Percentiles rank a stretch among this genome's conserved stretches.
Evolutionary conservation across 1,140 invertebrate genomes (phyloP).

Genomic region (Heliconius hewitsoni): DNA sequence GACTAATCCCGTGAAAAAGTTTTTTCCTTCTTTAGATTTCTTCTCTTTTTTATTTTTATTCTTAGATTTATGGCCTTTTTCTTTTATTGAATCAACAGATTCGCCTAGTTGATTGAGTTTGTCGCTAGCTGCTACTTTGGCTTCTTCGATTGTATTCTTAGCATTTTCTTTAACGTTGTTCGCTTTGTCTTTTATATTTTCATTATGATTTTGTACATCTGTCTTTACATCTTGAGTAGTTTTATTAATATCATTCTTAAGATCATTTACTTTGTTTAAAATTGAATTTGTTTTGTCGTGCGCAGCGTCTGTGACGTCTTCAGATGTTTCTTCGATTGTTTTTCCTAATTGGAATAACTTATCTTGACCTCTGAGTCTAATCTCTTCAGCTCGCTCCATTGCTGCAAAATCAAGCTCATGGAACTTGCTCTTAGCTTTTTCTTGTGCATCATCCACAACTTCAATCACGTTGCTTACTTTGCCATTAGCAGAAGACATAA

Average conservation of each 20-base stretch:
- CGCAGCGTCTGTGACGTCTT: conserved; percentile 47
- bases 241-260: conserved; percentile 48
- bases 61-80: conserved; percentile 54
- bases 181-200: conserved; percentile 48
- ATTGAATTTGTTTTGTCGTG: conserved; percentile 43
- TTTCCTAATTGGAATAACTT: conserved; percentile 43
- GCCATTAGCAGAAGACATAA: conserved; percentile 53
- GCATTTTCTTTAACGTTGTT: conserved; percentile 48
- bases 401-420: conserved; percentile 63
- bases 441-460: conserved; percentile 46
- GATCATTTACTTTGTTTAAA: conserved; percentile 39
- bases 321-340: conserved; percentile 43
- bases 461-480: conserved; percentile 47
- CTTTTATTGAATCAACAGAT: conserved; percentile 49
- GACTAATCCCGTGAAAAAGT: conserved; percentile 69
- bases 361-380: conserved; percentile 50
- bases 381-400: conserved; percentile 64
- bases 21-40: conserved; percentile 72
- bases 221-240: conserved; percentile 45
- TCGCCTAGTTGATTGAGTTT: conserved; percentile 53
- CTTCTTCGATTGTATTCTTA: conserved; percentile 45
- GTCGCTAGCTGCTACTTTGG: conserved; percentile 50
- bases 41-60: conserved; percentile 57
- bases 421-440: conserved; percentile 56
- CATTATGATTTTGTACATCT: conserved; percentile 44